Evolutionary conservation across 2,888 invertebrate species (phyloP).

Genomic region (Nymphalis polychloros): DNA sequence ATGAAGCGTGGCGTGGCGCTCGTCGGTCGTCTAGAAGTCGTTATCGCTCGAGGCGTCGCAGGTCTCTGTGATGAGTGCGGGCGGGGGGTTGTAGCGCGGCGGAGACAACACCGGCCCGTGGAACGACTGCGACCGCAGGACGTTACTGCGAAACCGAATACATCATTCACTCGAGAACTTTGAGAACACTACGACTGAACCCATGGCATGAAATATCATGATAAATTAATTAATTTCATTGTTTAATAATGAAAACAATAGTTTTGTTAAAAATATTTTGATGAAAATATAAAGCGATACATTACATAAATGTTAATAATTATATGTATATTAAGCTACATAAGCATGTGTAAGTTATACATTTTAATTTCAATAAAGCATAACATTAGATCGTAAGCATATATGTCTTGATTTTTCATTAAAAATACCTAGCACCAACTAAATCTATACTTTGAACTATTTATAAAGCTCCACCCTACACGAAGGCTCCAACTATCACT

Average conservation of each 20-base stretch:
- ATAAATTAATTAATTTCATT: too few species aligned
- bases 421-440: neutral
- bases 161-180: neutral
- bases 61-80: conserved; percentile 61
- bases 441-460: neutral
- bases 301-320: neutral
- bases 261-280: neutral
- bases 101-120: conserved; percentile 79
- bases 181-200: too few species aligned
- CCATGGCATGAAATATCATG: too few species aligned
- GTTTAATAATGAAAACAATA: too few species aligned
- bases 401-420: conserved; percentile 36
- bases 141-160: conserved; percentile 66
- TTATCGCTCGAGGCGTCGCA: conserved; percentile 79
- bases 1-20: conserved; percentile 12
- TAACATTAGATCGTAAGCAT: neutral
- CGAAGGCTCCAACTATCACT: neutral
- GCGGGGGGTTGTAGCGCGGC: conserved; percentile 51
- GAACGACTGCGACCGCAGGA: conserved; percentile 84
- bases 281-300: neutral
- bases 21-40: conserved; percentile 64
- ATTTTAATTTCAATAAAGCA: too few species aligned
- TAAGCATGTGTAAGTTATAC: too few species aligned
- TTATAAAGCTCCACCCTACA: neutral
- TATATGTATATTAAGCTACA: conserved; percentile 15